phyloP scores from a whole-genome alignment of 2,888 invertebrate species.

The Rotaria magnacalcarata region DNA sequence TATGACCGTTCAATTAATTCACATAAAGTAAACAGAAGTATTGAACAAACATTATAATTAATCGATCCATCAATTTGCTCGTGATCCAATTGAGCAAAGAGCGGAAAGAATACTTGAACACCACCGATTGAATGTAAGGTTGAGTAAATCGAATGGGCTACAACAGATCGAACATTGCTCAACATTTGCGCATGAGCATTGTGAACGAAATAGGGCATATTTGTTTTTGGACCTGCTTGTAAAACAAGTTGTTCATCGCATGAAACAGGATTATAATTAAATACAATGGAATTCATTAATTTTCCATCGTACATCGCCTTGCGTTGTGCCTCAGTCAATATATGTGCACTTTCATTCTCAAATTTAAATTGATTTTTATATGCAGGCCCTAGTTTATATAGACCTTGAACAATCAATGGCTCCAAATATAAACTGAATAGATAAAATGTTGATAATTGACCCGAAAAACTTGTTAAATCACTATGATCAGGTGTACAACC shows the following conservation, averaged over 20 bases:
- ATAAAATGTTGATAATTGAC: conserved; percentile 98
- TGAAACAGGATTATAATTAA: conserved; percentile 99
- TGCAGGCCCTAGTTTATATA: conserved; percentile 93
- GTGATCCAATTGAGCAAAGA: conserved; percentile 93
- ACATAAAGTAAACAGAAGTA: conserved; percentile 90
- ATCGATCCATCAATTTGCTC: conserved; percentile 61
- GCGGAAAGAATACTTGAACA: conserved; percentile 82
- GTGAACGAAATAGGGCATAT: conserved; percentile 86
- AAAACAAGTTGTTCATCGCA: conserved; percentile 97
- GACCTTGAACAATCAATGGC: conserved; percentile 94
- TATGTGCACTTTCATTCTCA: conserved; percentile 90
- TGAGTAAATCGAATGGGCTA: conserved; percentile 97
- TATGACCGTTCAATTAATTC: conserved; percentile 91
- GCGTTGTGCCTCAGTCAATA: conserved; percentile 56
- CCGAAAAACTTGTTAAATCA: conserved; percentile 93
- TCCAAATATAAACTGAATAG: conserved; percentile 93
- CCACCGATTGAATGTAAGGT: conserved; percentile 97
- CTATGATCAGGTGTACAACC: conserved; percentile 93
- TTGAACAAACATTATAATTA: conserved; percentile 58
- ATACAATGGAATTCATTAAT: conserved; percentile 78
- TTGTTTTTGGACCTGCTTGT: conserved; percentile 94
- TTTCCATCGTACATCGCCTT: conserved; percentile 90
- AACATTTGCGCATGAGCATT: conserved; percentile 98
- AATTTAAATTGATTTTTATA: conserved; percentile 99
- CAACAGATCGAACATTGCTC: conserved; percentile 96